Evolutionary conservation across 2,797 vertebrate genomes (phyloP).

Genomic region (Xerus rutilus): DNA sequence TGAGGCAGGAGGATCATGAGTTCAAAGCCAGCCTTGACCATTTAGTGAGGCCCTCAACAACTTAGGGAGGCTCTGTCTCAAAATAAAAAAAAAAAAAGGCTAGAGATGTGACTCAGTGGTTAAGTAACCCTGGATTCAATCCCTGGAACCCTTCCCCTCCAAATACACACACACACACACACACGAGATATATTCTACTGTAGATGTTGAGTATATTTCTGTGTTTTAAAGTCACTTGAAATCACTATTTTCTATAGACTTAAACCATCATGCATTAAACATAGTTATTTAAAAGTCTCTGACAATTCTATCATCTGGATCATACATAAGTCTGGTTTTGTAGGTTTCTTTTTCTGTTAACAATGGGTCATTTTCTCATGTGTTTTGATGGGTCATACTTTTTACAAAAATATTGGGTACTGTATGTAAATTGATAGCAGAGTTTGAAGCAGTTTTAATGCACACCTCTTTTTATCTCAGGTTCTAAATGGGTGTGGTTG

Average conservation of each 20-base stretch:
- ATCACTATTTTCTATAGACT: not conserved
- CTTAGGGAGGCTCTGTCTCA: too few relatives aligned
- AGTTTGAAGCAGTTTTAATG: not conserved
- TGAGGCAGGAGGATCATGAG: too few relatives aligned
- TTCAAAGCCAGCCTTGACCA: too few relatives aligned
- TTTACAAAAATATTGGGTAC: not conserved
- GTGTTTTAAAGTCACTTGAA: not conserved
- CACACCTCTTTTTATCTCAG: not conserved
- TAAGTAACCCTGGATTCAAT: too few relatives aligned
- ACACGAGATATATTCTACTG: not conserved
- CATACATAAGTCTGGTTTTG: not conserved
- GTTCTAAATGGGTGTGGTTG: not conserved
- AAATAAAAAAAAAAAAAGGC: too few relatives aligned
- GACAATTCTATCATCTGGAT: not conserved
- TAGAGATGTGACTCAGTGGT: too few relatives aligned
- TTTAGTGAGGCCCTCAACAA: too few relatives aligned
- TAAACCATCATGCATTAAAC: not conserved
- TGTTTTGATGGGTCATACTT: not conserved
- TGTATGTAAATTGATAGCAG: not conserved
- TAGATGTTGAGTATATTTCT: not conserved
- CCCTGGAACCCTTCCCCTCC: too few relatives aligned
- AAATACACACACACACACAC: too few relatives aligned
- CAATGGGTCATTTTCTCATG: not conserved
- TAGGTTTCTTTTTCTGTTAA: not conserved
- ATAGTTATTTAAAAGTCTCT: not conserved